A percentile compares a stretch with the other conserved stretches of the same genome.
Conservation (phyloP, 1,140 invertebrate species). For the Triops longicaudatus region DNA sequence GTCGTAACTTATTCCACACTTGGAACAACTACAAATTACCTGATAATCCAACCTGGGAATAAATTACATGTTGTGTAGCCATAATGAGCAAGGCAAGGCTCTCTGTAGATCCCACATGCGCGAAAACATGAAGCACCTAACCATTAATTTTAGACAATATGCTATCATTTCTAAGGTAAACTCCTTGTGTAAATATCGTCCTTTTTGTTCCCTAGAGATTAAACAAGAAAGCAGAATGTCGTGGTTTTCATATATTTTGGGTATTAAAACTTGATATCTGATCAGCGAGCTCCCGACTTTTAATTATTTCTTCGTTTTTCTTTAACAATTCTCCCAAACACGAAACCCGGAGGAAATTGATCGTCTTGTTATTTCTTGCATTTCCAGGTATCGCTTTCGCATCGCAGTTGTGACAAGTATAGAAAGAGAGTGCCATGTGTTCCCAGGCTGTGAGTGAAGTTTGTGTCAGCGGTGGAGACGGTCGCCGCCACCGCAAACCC, state of each 20-base stretch:
- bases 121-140: no score
- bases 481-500: not conserved
- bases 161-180: no score
- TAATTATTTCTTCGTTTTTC: not conserved
- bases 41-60: no score
- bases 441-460: constrained; percentile 10
- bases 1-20: no score
- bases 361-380: not conserved
- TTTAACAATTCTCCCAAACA: not conserved
- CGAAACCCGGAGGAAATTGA: not conserved
- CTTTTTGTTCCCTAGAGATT: no score
- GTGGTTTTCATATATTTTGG: not conserved
- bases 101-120: no score
- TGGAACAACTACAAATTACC: no score
- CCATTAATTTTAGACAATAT: no score
- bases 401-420: constrained; percentile 6
- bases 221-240: no score
- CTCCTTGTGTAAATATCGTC: no score
- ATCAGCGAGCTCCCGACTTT: not conserved
- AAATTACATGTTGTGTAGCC: no score
- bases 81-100: no score
- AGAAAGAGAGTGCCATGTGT: constrained; percentile 11
- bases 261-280: not conserved
- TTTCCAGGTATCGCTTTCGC: not conserved
- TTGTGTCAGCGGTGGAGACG: not conserved